Evolutionary conservation across 1,140 invertebrate genomes (phyloP), one percentile per base, ranked within the genome.

Genomic region (Oscheius sp.): DNA sequence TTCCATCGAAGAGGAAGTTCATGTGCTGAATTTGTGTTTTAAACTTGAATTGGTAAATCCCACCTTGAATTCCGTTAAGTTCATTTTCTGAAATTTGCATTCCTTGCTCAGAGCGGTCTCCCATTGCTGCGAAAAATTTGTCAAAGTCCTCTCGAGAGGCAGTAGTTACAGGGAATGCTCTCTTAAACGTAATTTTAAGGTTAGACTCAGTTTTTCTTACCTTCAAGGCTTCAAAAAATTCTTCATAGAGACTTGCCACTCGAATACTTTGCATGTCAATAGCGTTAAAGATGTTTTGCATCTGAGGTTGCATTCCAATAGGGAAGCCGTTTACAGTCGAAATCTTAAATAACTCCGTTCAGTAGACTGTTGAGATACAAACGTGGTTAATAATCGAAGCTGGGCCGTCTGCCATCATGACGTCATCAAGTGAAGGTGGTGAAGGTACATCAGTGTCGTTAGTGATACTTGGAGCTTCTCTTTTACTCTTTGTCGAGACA

Each of bases 1-100:
- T 68, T 68, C 67, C 67, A 68, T 31, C 38, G 18, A 15, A 59
- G 49, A 38, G 45, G 28, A 4, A 68, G 32, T 18, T 68, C 67
- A 0, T 49, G 34, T 59, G 58, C 67, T 58, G 55, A 68, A 68
- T 18, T 4, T 52, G 23, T 23, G 35, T 55, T 68, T 68, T 34
- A 42, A 58, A 35, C 2, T 46, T 23, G 18, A 67, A 67, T 26
- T 46, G 18, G 23, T 67, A 38, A 55, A n/a, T 28, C 49, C 42
- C 23, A 32, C 13, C 45, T 34, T 42, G 29, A 29, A 68, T 61
- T 31, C 26, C 4, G 2, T 34, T 58, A 0, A 68, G 28, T 29
- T 68, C 67, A 18, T 61, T 36, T 18, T 49, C 49, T 20, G 55
- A 68, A 15, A 68, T 68, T 36, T 28, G 38, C 4, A 55, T 23